These are phyloP conservation scores for Cephus cinctus DNA, from an alignment of 1,140 invertebrate species.

Conservation along the genomic window DNA sequence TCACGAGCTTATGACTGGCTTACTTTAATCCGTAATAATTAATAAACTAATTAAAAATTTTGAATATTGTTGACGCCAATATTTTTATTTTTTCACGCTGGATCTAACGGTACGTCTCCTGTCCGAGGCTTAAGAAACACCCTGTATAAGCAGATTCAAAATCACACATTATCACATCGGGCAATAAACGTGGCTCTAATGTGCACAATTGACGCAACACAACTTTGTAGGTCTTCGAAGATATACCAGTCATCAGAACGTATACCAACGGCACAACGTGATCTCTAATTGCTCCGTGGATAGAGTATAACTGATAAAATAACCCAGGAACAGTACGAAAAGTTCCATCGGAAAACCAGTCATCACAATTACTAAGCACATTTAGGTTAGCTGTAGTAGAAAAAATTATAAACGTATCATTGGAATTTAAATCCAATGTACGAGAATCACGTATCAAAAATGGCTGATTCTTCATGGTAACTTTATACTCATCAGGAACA, in stretches of 20 bases:
- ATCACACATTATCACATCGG: slow-evolving; percentile 2
- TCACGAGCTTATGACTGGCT: no score
- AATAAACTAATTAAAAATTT: no score
- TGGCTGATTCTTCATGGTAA: not conserved
- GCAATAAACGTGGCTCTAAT: not conserved
- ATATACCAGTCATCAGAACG: slow-evolving; percentile 2
- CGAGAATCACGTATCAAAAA: not conserved
- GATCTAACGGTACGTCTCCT: no score
- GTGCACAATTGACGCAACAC: slow-evolving; percentile 8
- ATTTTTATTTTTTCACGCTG: no score
- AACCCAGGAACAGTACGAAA: slow-evolving; percentile 16
- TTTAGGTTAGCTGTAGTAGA: slow-evolving; percentile 2
- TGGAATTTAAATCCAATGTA: not conserved
- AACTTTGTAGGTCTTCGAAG: slow-evolving; percentile 3
- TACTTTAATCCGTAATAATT: no score
- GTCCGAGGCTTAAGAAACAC: no score
- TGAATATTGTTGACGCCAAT: no score
- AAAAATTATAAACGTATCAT: slow-evolving; percentile 3
- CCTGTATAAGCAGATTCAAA: slow-evolving; percentile 11
- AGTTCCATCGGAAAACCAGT: slow-evolving; percentile 20
- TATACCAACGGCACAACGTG: slow-evolving; percentile 12
- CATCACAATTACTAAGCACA: slow-evolving; percentile 2
- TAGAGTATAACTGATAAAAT: slow-evolving; percentile 22
- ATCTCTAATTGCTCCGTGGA: slow-evolving; percentile 15
- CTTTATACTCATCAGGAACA: not conserved